phyloP scores from a whole-genome alignment of 1,140 invertebrate genomes.

The Diorhabda elongata region DNA sequence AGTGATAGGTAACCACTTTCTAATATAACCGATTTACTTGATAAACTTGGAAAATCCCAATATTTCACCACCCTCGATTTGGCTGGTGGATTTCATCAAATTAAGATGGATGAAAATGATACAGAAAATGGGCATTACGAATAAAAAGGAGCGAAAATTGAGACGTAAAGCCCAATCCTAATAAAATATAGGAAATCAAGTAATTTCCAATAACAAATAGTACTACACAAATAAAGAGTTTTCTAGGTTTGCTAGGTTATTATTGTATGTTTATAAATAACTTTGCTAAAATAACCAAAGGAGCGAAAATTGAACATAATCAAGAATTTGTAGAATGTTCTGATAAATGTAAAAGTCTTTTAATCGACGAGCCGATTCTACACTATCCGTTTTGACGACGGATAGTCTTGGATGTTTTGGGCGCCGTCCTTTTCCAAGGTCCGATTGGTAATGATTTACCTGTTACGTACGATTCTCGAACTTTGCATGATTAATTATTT shows the following conservation, averaged over 20 bases:
- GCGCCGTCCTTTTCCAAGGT: slow-evolving; percentile 21
- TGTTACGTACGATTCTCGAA: slow-evolving; percentile 33
- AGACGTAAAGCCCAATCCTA: not conserved
- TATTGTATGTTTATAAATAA: slow-evolving; percentile 37
- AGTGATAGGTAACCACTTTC: not conserved
- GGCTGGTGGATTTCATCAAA: not conserved
- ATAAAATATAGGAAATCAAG: no score
- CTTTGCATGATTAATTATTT: slow-evolving; percentile 20
- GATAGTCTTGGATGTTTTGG: slow-evolving; percentile 38
- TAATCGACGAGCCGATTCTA: slow-evolving; percentile 14
- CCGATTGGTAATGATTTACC: slow-evolving; percentile 26
- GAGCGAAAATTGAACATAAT: slow-evolving; percentile 24
- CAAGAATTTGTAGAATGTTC: slow-evolving; percentile 8
- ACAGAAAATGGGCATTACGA: not conserved
- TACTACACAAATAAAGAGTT: not conserved
- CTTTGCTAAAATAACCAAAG: slow-evolving; percentile 31
- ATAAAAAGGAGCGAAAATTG: not conserved
- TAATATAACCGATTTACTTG: not conserved
- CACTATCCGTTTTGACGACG: slow-evolving; percentile 40
- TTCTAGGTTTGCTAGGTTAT: slow-evolving; percentile 22
- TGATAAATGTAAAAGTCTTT: slow-evolving; percentile 7
- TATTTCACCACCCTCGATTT: not conserved
- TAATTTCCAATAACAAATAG: not conserved
- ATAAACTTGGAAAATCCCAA: not conserved
- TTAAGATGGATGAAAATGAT: not conserved